Evolutionary conservation across 1,140 invertebrate genomes (phyloP), one percentile per base, ranked within the genome.

Genomic region (Heliconius congener): DNA sequence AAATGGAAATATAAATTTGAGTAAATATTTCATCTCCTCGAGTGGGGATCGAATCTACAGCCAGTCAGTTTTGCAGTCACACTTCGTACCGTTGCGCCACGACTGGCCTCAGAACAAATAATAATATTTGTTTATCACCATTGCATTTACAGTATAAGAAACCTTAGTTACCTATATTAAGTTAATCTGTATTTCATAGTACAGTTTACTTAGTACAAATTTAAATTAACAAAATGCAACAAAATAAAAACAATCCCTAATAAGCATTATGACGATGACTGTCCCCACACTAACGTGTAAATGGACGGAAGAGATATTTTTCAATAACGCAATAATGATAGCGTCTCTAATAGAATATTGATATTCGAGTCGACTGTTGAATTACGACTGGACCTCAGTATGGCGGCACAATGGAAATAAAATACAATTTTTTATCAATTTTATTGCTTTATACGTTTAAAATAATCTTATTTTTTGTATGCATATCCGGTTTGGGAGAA

Each of bases 291-390:
- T 8, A 66, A n/a, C 39, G 39, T 76, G 57, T 76, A 76, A 70
- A 76, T 50, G 60, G 74, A 50, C 74, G 74, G 74, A 76, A 76
- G 74, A 76, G 37, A 76, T 76, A 30, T 70, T 71, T 76, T 76
- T 71, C 57, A 50, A 76, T 75, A 66, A 55, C 52, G 55, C 39
- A 75, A 75, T 76, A 76, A 27, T 76, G 74, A 76, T 76, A 76
- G 39, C 60, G 16, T 60, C n/a, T 23, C 60, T 76, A 76, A 75
- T 46, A 76, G 74, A 76, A 76, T 76, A 76, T 75, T 75, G 74
- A 66, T 39, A 70, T 70, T 70, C 60, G 3, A 75, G 74, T 76
- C 46, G 13, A 27, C 39, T 70, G n/a, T 76, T 76, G 60, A 76
- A 70, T 76, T 46, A 76, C 57, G 74, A 71, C n/a, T 39, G 46